Evolutionary conservation across 2,113 vertebrate genomes (phyloP).

Genomic region (Gymnobelideus leadbeateri): DNA sequence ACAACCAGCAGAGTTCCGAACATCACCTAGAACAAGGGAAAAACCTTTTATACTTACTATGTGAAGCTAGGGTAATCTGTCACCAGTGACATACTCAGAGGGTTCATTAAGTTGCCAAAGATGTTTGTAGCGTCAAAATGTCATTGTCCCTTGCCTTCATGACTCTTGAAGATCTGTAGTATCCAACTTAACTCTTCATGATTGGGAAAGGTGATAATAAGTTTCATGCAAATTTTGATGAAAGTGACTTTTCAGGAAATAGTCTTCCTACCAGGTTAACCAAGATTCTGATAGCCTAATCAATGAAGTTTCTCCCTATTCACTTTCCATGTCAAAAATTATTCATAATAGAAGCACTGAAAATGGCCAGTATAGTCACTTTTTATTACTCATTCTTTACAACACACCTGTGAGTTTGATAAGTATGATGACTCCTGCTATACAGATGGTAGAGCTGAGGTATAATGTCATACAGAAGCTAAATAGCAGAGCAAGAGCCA

Average conservation of each 20-base stretch:
- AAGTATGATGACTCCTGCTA: slow-evolving; percentile 74
- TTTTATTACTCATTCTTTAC: slow-evolving; percentile 71
- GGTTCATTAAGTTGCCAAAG: background rate
- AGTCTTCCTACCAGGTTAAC: background rate
- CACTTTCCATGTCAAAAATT: slow-evolving; percentile 52
- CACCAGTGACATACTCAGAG: background rate
- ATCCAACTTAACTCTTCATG: background rate
- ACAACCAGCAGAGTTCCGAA: background rate
- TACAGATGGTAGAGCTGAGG: slow-evolving; percentile 75
- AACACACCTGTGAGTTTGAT: slow-evolving; percentile 72
- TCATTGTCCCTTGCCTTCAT: slow-evolving; percentile 10
- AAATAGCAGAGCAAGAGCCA: slow-evolving; percentile 57
- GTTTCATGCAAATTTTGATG: slow-evolving; percentile 2
- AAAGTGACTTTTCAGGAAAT: slow-evolving; percentile 12
- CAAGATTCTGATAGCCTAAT: slow-evolving; percentile 10
- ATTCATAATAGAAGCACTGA: slow-evolving; percentile 37
- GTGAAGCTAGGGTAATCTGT: background rate
- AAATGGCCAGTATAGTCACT: slow-evolving; percentile 52
- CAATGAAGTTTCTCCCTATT: background rate
- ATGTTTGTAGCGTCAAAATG: background rate
- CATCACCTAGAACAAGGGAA: background rate
- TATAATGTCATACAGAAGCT: slow-evolving; percentile 69
- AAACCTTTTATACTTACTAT: background rate
- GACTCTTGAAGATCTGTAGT: background rate
- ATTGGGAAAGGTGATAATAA: slow-evolving; percentile 5